These are phyloP conservation scores for Geopemphigus sp. DNA, from an alignment of 1,140 invertebrate genomes.

Conservation along the genomic window DNA sequence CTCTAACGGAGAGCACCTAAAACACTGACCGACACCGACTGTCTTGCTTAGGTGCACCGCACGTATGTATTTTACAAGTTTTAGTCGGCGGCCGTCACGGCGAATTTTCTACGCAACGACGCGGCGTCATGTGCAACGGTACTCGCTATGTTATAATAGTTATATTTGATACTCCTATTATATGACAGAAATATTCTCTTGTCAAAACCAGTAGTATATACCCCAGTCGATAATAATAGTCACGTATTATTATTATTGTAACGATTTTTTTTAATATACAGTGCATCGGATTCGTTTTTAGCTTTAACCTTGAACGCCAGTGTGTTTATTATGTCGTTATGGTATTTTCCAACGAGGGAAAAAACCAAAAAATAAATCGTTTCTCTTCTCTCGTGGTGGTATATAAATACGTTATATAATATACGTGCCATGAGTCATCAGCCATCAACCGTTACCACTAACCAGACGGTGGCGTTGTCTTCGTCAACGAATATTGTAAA, in stretches of 20 bases:
- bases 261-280: neutral
- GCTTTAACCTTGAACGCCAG: constrained; percentile 12
- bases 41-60: neutral
- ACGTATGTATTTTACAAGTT: no score
- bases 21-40: no score
- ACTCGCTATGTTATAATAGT: no score
- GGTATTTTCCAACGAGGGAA: neutral
- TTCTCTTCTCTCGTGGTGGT: neutral
- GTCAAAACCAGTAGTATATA: no score
- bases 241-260: no score
- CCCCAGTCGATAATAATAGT: no score
- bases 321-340: neutral
- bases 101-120: neutral
- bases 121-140: constrained; percentile 5
- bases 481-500: constrained; percentile 9
- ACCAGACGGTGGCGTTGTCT: constrained; percentile 27
- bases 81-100: neutral
- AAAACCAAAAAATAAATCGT: neutral
- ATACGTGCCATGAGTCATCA: constrained; percentile 1
- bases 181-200: no score
- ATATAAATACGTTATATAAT: no score
- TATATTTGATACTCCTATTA: no score
- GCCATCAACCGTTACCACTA: neutral
- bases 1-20: no score
- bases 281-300: neutral